phyloP scores from a whole-genome alignment of 2,888 invertebrate species.

The Drosophila flavopinicola region DNA sequence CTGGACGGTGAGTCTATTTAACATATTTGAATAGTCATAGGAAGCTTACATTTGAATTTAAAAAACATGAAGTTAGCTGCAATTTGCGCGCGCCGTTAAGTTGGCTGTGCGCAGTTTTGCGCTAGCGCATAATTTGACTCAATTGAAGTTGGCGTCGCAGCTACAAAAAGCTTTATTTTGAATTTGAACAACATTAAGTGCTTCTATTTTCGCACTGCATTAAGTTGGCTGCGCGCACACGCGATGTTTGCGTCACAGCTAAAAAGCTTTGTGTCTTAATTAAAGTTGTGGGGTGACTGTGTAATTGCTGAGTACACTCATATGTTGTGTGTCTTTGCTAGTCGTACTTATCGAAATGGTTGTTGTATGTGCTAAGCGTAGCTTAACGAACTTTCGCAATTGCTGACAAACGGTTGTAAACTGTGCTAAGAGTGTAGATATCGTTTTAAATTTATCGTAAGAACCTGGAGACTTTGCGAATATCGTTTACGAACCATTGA shows the following conservation, averaged over 20 bases:
- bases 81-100: not conserved
- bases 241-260: slow-evolving; percentile 13
- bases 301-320: not conserved
- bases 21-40: not conserved
- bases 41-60: slow-evolving; percentile 1
- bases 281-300: slow-evolving; percentile 18
- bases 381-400: not conserved
- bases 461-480: not conserved
- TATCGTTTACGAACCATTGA: slow-evolving; percentile 10
- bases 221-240: no score
- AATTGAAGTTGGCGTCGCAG: slow-evolving; percentile 14
- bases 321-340: slow-evolving; percentile 24
- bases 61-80: slow-evolving; percentile 20
- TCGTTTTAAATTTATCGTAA: not conserved
- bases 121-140: slow-evolving; percentile 3
- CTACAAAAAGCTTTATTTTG: slow-evolving; percentile 1
- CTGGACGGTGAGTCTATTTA: slow-evolving; percentile 56
- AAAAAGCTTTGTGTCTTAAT: not conserved
- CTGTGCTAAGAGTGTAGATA: slow-evolving; percentile 1
- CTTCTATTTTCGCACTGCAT: no score
- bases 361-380: not conserved
- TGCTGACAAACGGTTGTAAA: not conserved
- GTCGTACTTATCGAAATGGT: not conserved
- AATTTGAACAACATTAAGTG: no score
- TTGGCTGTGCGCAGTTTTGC: slow-evolving; percentile 24